Evolutionary conservation across 2,113 vertebrate species (phyloP), one percentile per base, ranked within the genome.

Genomic region (Bubo bubo): DNA sequence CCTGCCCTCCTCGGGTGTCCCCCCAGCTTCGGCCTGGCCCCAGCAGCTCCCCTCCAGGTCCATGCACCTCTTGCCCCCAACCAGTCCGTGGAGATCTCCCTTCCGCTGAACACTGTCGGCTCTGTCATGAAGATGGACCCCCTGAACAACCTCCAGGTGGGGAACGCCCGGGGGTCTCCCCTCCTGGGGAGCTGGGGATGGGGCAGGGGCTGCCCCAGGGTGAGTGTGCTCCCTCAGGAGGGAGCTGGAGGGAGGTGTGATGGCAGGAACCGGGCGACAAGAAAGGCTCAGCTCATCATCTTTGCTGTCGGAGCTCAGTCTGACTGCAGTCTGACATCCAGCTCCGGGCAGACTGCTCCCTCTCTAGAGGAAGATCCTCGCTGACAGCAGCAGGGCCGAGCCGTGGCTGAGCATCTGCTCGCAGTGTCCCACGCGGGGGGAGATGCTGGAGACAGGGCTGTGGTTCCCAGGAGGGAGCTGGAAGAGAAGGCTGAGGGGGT

Each of bases 101-200:
- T 99, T 39, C 99, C 99, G 0, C 98, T 99, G 66, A 99, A 98
- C 97, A 99, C 98, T 0, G 98, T 98, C 8, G 99, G 99, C 68
- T 99, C 99, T 0, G 98, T 99, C 91, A 99, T 99, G 99, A 99
- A 99, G 98, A 99, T 99, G 99, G 99, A 99, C 9, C 99, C 99
- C 10, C 98, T 99, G 70, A 99, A 98, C 98, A 99, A 99, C 88
- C 98, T 99, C 24, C 99, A 99, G 99, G 99, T 99, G 95, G 84
- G 97, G 4, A 70, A 2, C 2, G 0, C 2, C 14, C 0, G 0
- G 27, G 30, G 43, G 5, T 34, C 24, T 30, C 32, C 35, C 55
- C 47, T 63, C 19, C 45, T 10, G 56, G 49, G 68, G 55, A 26
- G 32, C 63, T 68, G 90, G 58, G 74, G 8, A 1, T 5, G 8